Base-by-base conservation (phyloP, 1,140 invertebrate species). In the Harpegnathos saltator region DNA sequence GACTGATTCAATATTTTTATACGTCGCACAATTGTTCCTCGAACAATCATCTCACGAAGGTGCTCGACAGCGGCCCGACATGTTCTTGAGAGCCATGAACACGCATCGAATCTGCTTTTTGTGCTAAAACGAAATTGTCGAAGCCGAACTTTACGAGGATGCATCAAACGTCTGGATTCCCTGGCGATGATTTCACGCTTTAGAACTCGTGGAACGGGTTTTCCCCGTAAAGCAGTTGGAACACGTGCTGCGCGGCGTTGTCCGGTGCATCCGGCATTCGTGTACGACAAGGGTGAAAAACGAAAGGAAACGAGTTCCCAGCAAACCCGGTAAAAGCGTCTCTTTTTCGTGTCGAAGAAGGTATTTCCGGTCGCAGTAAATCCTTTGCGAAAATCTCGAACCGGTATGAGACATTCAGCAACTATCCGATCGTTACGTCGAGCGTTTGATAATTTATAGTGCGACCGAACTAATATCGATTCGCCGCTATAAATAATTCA, bases 201-300 rank as follows among this genome's bases (percentile, higher is more conserved):
- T 68, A 78, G 74, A 19, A 19, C 62, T 68, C 29, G 74, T 29
- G 2, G 69, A 78, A 78, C 75, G 54, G 69, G 75, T 78, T 78
- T 78, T 58, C 75, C 24, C 12, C 22, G 29, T 68, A 68, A 44
- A 68, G 59, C 59, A 19, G 63, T 7, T 58, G 52, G 22, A 52
- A 24, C 44, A 56, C 33, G 50, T 78, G 50, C 19, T 11, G 56
- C 56, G n/a, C n/a, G n/a, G 50, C 68, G 50, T 11, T 11, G 56
- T n/a, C 5, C n/a, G n/a, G 29, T 58, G 65, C 52, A 26, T 44
- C 44, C 63, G 44, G 22, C 11, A n/a, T 19, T 9, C 29, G 5
- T 33, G 29, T 5, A 11, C 19, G 48, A 52, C 5, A n/a, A 38
- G 15, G 62, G 62, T 26, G 15, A 4, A 33, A 68, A 78, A 69